phyloP scores from a whole-genome alignment of 1,140 invertebrate species.

The Oedothorax gibbosus region DNA sequence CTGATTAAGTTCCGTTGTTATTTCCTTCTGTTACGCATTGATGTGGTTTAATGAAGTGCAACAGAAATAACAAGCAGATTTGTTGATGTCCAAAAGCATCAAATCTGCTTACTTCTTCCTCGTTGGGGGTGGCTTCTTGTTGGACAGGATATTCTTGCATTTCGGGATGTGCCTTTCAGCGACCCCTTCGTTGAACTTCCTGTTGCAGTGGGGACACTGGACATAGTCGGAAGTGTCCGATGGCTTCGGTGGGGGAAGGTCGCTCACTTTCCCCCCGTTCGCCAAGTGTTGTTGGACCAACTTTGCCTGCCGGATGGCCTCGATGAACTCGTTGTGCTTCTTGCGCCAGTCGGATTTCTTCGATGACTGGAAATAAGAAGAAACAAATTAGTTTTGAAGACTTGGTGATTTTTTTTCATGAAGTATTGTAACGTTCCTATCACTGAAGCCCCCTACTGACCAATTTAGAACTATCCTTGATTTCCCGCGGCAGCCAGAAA shows the following conservation, averaged over 20 bases:
- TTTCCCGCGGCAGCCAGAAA: not conserved
- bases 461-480: not conserved
- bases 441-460: not conserved
- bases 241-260: constrained; percentile 89
- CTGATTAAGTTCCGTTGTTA: too few relatives aligned
- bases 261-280: constrained; percentile 85
- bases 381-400: not conserved
- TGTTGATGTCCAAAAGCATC: too few relatives aligned
- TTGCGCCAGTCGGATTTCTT: constrained; percentile 72
- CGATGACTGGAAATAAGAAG: constrained; percentile 2
- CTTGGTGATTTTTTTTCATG: not conserved
- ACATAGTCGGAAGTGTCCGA: constrained; percentile 70
- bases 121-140: constrained; percentile 43
- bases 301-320: constrained; percentile 81
- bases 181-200: constrained; percentile 86
- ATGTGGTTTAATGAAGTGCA: too few relatives aligned
- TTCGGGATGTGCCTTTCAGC: constrained; percentile 92
- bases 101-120: constrained; percentile 27
- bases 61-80: too few relatives aligned
- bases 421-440: not conserved
- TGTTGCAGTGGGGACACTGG: constrained; percentile 82
- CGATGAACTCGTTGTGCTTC: constrained; percentile 74
- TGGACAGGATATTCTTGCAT: constrained; percentile 73
- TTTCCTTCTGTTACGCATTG: too few relatives aligned
- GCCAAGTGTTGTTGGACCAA: constrained; percentile 84